phyloP scores from a whole-genome alignment of 2,888 invertebrate genomes.

The Nephrotoma guestfalica region DNA sequence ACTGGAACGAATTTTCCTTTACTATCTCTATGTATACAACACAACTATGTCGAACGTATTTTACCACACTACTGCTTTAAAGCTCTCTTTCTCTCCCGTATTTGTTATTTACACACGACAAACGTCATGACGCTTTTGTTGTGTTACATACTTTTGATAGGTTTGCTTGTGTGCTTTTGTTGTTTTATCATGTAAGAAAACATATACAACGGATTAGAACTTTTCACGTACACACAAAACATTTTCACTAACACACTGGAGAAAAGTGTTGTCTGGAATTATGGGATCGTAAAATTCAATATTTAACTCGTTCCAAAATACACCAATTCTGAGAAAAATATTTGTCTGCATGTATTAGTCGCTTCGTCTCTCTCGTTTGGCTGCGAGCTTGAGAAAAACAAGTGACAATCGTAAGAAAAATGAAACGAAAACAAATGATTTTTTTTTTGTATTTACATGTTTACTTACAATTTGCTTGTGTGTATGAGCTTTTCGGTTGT shows the following conservation, averaged over 20 bases:
- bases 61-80: background rate
- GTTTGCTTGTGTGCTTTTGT: background rate
- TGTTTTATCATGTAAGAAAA: background rate
- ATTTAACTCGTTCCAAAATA: background rate
- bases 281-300: background rate
- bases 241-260: background rate
- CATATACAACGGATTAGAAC: background rate
- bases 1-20: background rate
- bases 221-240: background rate
- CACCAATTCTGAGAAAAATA: background rate
- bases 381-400: background rate
- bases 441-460: background rate
- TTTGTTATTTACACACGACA: background rate
- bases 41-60: background rate
- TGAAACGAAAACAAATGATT: background rate
- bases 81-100: background rate
- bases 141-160: background rate
- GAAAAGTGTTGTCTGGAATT: background rate
- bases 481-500: background rate
- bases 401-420: background rate
- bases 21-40: background rate
- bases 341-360: background rate
- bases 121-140: background rate
- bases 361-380: background rate
- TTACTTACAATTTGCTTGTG: background rate